Conservation (phyloP, 2,113 vertebrate genomes). For the Brachirus orientalis region DNA sequence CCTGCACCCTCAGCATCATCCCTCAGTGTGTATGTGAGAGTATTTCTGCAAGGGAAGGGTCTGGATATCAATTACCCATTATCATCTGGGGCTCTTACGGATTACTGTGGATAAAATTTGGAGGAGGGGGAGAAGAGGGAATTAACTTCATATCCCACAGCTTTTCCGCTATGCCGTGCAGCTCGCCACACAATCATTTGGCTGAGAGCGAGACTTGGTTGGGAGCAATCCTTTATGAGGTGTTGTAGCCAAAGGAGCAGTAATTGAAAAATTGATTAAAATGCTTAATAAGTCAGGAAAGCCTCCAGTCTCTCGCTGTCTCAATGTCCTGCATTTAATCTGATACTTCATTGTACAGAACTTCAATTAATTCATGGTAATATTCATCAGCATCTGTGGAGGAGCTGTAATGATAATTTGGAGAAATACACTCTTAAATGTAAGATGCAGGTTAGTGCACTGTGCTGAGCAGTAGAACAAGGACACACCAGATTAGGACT, state of each 20-base stretch:
- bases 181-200: conserved; percentile 44
- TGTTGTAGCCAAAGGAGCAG: conserved; percentile 13
- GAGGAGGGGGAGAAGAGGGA: conserved; percentile 50
- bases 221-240: conserved; percentile 7
- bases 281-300: conserved; percentile 36
- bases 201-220: conserved; percentile 21
- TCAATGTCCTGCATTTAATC: conserved; percentile 23
- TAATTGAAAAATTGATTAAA: conserved; percentile 67
- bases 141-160: conserved; percentile 54
- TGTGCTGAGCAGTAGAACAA: too few relatives aligned
- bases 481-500: too few relatives aligned
- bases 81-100: conserved; percentile 56
- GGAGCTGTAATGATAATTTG: too few relatives aligned
- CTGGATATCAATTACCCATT: conserved; percentile 67
- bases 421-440: too few relatives aligned
- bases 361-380: not conserved
- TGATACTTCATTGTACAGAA: not conserved
- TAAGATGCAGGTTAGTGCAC: too few relatives aligned
- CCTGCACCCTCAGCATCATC: conserved; percentile 45
- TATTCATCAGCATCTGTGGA: not conserved
- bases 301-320: not conserved
- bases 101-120: conserved; percentile 62
- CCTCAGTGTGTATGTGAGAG: not conserved
- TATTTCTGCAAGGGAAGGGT: conserved; percentile 7
- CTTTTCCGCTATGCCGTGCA: conserved; percentile 41